phyloP scores from a whole-genome alignment of 2,113 vertebrate species.

The Notothenia rossii region DNA sequence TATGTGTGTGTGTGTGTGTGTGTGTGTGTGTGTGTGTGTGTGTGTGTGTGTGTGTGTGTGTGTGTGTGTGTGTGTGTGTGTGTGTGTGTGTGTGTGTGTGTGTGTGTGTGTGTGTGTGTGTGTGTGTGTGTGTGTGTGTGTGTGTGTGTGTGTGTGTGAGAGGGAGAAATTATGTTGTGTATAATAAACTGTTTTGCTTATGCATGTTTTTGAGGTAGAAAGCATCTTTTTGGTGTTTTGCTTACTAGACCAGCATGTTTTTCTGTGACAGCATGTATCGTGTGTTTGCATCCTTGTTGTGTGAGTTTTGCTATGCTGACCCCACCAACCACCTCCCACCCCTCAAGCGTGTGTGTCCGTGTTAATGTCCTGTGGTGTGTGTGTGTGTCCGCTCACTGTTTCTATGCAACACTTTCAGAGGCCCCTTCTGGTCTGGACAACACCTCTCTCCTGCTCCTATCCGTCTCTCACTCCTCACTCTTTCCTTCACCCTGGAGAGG shows the following conservation, averaged over 20 bases:
- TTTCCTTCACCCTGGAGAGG: conserved; percentile 83
- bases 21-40: background rate
- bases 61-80: background rate
- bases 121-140: too few species aligned
- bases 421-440: conserved; percentile 81
- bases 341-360: conserved; percentile 39
- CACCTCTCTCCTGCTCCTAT: conserved; percentile 80
- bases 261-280: background rate
- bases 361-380: conserved; percentile 62
- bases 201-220: conserved; percentile 10
- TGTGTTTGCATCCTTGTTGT: conserved; percentile 18
- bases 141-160: background rate
- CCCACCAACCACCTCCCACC: conserved; percentile 38
- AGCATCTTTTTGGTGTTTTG: conserved; percentile 24
- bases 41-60: too few species aligned
- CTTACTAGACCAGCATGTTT: conserved; percentile 27
- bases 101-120: too few species aligned
- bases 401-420: conserved; percentile 80
- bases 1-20: too few species aligned
- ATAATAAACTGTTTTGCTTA: conserved; percentile 23
- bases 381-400: conserved; percentile 67
- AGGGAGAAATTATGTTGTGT: conserved; percentile 25
- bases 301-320: conserved; percentile 29
- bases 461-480: conserved; percentile 85
- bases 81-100: background rate